Evolutionary conservation across 1,140 invertebrate genomes (phyloP).

Genomic region (Papilio machaon): DNA sequence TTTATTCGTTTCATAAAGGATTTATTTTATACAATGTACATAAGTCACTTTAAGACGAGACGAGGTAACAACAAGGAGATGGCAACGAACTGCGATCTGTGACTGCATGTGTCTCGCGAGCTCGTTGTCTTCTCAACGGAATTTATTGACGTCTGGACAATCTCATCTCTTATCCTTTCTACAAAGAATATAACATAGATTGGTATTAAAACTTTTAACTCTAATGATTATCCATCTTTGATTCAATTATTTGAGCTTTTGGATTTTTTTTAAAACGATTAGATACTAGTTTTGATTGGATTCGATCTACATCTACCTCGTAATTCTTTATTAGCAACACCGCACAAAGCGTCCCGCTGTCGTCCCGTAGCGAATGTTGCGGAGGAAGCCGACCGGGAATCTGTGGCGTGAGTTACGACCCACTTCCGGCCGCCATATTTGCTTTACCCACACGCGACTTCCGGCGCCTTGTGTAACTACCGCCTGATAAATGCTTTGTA

Average conservation of each 20-base stretch:
- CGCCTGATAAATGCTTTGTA: conserved; percentile 45
- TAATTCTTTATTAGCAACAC: neutral
- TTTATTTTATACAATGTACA: neutral
- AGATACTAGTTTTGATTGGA: too few relatives aligned
- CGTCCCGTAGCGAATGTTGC: conserved; percentile 58
- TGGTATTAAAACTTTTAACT: too few relatives aligned
- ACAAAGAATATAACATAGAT: neutral
- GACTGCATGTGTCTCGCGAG: neutral
- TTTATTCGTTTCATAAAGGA: neutral
- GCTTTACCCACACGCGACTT: conserved; percentile 67
- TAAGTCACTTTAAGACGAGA: neutral
- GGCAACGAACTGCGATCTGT: neutral
- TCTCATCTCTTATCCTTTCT: neutral
- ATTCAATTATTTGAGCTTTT: too few relatives aligned
- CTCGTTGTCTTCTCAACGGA: neutral
- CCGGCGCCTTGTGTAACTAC: conserved; percentile 58
- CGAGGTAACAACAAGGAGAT: neutral
- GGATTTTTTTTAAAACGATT: too few relatives aligned
- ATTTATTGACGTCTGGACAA: conserved; percentile 21
- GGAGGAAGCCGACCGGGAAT: conserved; percentile 63
- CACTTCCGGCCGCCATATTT: conserved; percentile 74
- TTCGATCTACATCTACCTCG: neutral
- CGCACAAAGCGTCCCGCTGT: conserved; percentile 42
- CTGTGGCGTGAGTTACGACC: conserved; percentile 74
- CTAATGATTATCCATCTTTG: too few relatives aligned